Conservation (phyloP, 2,113 vertebrate genomes). For the Syngnathus scovelli region DNA sequence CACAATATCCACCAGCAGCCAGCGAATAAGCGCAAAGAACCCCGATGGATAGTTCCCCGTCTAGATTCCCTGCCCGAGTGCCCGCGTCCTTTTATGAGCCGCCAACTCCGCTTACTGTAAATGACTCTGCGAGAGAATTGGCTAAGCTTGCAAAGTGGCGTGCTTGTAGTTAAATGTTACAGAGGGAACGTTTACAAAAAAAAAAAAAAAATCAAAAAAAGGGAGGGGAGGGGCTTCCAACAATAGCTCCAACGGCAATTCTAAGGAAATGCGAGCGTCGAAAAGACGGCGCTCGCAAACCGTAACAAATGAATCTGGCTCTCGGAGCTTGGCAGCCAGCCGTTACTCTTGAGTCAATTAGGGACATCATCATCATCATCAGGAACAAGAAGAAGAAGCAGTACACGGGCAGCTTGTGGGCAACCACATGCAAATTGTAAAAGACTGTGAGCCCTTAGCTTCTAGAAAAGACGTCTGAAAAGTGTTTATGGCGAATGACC, state of each 20-base stretch:
- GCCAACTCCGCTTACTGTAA: constrained; percentile 21
- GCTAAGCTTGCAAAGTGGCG: constrained; percentile 21
- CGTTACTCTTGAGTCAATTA: not conserved
- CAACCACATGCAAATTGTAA: constrained; percentile 40
- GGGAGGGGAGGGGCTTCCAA: too few species aligned
- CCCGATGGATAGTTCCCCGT: not conserved
- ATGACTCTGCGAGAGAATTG: constrained; percentile 15
- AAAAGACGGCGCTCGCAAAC: not conserved
- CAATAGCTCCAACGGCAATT: constrained; percentile 14
- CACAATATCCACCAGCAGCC: not conserved
- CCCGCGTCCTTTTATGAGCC: constrained; percentile 6
- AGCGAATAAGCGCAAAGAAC: not conserved
- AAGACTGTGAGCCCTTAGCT: constrained; percentile 27
- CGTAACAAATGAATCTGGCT: not conserved
- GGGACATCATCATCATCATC: constrained; percentile 19
- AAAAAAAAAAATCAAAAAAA: not conserved
- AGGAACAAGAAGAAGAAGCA: constrained; percentile 13
- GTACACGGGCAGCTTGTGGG: constrained; percentile 9
- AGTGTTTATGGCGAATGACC: constrained; percentile 8
- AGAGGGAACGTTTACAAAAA: constrained; percentile 30
- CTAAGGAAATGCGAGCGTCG: constrained; percentile 8
- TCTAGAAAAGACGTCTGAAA: constrained; percentile 3
- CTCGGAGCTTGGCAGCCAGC: not conserved
- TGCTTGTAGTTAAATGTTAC: constrained; percentile 31
- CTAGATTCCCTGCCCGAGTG: not conserved